Conservation (phyloP, 2,888 invertebrate species). For the Ptycholaimellus sp. region DNA sequence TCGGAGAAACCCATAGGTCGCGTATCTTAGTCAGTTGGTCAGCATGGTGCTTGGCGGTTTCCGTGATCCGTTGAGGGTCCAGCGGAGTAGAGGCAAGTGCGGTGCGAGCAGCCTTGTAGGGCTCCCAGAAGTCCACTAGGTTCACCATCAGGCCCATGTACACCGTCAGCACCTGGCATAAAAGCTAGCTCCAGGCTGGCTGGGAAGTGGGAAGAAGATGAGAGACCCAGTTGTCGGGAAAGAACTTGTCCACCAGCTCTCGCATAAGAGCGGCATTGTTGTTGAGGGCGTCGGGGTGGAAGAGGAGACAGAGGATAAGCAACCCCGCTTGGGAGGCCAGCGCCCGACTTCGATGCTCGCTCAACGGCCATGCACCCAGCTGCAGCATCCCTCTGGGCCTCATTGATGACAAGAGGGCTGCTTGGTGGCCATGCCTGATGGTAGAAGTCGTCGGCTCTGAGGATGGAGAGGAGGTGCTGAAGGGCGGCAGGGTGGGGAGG, state of each 20-base stretch:
- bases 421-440: conserved; percentile 66
- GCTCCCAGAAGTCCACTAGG: conserved; percentile 69
- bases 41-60: not conserved
- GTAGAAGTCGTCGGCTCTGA: conserved; percentile 82
- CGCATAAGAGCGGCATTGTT: conserved; percentile 69
- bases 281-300: conserved; percentile 53
- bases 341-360: conserved; percentile 73
- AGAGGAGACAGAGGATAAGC: conserved; percentile 69
- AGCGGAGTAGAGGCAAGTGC: conserved; percentile 64
- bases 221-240: conserved; percentile 90
- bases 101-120: conserved; percentile 65
- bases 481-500: conserved; percentile 48
- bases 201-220: not conserved
- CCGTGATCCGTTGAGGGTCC: too few species aligned
- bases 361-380: conserved; percentile 52
- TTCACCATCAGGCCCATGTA: conserved; percentile 86
- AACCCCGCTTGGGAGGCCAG: conserved; percentile 71
- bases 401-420: too few species aligned
- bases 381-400: conserved; percentile 3
- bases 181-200: too few species aligned
- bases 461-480: conserved; percentile 59
- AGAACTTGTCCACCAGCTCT: conserved; percentile 88
- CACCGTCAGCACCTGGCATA: conserved; percentile 43
- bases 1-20: not conserved
- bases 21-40: not conserved